phyloP scores from a whole-genome alignment of 1,140 invertebrate genomes.

The Neoseiulus cucumeris region DNA sequence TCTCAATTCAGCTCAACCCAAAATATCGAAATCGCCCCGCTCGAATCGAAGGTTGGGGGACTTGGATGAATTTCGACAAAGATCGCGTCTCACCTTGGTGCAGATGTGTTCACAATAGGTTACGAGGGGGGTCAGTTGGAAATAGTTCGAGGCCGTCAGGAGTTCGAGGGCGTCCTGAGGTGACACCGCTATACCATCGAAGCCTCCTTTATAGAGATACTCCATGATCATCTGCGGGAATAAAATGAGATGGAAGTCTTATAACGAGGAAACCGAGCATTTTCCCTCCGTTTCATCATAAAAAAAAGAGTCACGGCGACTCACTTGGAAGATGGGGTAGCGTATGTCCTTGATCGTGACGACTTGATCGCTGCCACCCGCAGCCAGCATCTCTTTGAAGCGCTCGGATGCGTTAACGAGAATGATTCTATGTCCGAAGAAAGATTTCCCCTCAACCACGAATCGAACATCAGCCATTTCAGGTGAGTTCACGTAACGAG shows the following conservation, averaged over 20 bases:
- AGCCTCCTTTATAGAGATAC: slow-evolving; percentile 67
- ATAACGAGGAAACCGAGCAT: neutral
- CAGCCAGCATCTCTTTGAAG: slow-evolving; percentile 63
- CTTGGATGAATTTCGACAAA: no score
- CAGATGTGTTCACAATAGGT: slow-evolving; percentile 63
- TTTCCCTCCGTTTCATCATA: neutral
- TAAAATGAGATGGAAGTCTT: slow-evolving; percentile 18
- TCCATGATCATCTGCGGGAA: slow-evolving; percentile 63
- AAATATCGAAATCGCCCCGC: neutral
- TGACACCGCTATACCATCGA: slow-evolving; percentile 42
- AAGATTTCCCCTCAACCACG: slow-evolving; percentile 67
- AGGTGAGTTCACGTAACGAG: slow-evolving; percentile 76
- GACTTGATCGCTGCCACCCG: slow-evolving; percentile 51
- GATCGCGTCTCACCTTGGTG: slow-evolving; percentile 47
- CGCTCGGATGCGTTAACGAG: slow-evolving; percentile 66
- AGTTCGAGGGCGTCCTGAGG: slow-evolving; percentile 27
- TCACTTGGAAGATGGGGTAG: slow-evolving; percentile 71
- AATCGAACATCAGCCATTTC: slow-evolving; percentile 76
- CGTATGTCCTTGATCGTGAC: slow-evolving; percentile 80
- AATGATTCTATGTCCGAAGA: slow-evolving; percentile 82
- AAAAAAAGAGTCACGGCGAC: neutral
- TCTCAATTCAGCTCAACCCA: no score
- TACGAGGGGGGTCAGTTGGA: slow-evolving; percentile 62
- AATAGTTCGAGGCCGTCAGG: slow-evolving; percentile 77
- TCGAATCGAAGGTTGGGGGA: no score